Conservation (phyloP, 1,140 invertebrate species). For the Aphelinus atriplicis region DNA sequence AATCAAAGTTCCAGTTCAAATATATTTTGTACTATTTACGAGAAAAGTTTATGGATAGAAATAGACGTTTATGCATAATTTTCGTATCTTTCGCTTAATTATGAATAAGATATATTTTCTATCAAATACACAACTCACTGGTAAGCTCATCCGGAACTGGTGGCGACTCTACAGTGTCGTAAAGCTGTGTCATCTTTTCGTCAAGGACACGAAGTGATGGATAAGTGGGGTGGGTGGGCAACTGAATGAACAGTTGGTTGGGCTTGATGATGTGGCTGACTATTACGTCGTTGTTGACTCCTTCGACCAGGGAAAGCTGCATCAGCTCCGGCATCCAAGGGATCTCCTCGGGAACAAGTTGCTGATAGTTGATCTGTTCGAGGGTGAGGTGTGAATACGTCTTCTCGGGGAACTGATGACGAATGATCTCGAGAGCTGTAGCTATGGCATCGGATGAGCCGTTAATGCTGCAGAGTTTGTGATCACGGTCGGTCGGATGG, state of each 20-base stretch:
- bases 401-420: slow-evolving; percentile 83
- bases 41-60: no score
- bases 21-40: no score
- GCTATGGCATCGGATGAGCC: slow-evolving; percentile 82
- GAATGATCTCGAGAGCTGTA: slow-evolving; percentile 82
- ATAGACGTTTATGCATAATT: no score
- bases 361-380: slow-evolving; percentile 72
- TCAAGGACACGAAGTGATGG: slow-evolving; percentile 81
- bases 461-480: slow-evolving; percentile 86
- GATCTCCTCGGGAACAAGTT: slow-evolving; percentile 58
- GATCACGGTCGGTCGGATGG: slow-evolving; percentile 74
- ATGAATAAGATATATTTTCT: slow-evolving; percentile 19
- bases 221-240: slow-evolving; percentile 92
- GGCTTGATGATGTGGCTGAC: slow-evolving; percentile 86
- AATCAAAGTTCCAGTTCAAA: no score
- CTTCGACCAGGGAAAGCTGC: slow-evolving; percentile 85
- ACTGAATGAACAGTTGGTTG: slow-evolving; percentile 91
- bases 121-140: slow-evolving; percentile 63
- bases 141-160: slow-evolving; percentile 71
- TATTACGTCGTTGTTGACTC: slow-evolving; percentile 92
- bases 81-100: background rate
- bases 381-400: slow-evolving; percentile 82
- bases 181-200: slow-evolving; percentile 76
- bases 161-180: slow-evolving; percentile 73
- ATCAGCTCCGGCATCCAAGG: slow-evolving; percentile 55